Evolutionary conservation across 2,113 vertebrate species (phyloP).

Genomic region (Hiodon tergisus): DNA sequence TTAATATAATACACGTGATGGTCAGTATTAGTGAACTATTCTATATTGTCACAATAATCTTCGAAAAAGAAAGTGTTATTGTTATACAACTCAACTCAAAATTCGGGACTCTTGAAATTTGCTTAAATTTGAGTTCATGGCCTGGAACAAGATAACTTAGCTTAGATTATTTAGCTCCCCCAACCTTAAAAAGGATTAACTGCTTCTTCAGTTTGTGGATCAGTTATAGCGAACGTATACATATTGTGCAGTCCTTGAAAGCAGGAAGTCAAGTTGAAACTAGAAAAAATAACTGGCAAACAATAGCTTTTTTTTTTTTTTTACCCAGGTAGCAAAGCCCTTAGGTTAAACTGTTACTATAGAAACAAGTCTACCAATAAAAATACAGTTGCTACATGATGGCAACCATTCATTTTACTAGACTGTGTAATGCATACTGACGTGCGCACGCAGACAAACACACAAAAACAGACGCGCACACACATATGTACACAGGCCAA

Average conservation of each 20-base stretch:
- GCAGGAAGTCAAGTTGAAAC: constrained; percentile 22
- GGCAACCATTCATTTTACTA: constrained; percentile 3
- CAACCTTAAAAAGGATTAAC: too few relatives aligned
- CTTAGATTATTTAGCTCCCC: background rate
- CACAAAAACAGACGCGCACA: constrained; percentile 8
- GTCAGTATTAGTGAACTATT: too few relatives aligned
- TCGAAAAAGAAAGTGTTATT: too few relatives aligned
- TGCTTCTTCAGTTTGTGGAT: too few relatives aligned
- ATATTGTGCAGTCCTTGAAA: constrained; percentile 5
- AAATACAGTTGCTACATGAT: constrained; percentile 22
- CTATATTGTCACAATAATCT: too few relatives aligned
- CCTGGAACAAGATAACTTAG: too few relatives aligned
- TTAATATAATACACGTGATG: too few relatives aligned
- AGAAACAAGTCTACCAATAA: constrained; percentile 25
- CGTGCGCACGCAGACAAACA: constrained; percentile 21
- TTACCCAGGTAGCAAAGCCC: constrained; percentile 17
- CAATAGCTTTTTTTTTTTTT: constrained; percentile 12
- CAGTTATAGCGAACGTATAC: background rate
- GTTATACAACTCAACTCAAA: too few relatives aligned
- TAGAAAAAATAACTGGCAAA: constrained; percentile 25
- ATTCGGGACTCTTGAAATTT: too few relatives aligned
- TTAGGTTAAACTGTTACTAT: constrained; percentile 29
- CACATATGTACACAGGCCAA: constrained; percentile 17
- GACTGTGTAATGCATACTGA: background rate
- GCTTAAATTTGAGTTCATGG: too few relatives aligned